phyloP scores from a whole-genome alignment of 2,113 vertebrate species.

The Holacanthus passer region DNA sequence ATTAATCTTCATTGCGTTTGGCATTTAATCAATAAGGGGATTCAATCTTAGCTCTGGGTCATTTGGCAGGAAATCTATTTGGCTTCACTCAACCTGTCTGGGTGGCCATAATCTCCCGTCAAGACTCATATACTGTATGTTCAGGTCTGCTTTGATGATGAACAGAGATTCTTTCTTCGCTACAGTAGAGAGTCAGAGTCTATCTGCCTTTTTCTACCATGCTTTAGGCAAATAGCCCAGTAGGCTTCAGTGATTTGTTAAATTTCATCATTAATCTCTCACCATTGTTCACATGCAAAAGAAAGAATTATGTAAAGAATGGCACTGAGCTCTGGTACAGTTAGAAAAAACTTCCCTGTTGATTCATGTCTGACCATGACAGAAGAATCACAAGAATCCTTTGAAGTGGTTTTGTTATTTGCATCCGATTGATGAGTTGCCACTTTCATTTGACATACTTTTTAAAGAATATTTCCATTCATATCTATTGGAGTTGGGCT shows the following conservation, averaged over 20 bases:
- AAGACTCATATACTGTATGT: constrained; percentile 37
- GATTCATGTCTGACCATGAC: not conserved
- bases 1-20: constrained; percentile 81
- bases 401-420: not conserved
- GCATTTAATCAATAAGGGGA: constrained; percentile 79
- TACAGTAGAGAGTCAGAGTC: not conserved
- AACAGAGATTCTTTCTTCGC: not conserved
- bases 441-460: not conserved
- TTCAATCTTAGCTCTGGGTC: constrained; percentile 74
- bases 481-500: not conserved
- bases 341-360: not conserved
- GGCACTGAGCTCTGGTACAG: not conserved
- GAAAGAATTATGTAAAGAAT: not conserved
- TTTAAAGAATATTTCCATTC: not conserved
- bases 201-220: not conserved
- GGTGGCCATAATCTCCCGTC: constrained; percentile 59
- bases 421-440: not conserved
- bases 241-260: not conserved
- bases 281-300: not conserved
- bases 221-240: not conserved
- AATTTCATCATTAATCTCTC: not conserved
- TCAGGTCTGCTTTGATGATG: constrained; percentile 33
- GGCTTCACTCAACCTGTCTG: constrained; percentile 72
- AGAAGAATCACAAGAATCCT: not conserved
- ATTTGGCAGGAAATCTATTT: constrained; percentile 80